Base-by-base conservation (phyloP, 2,888 invertebrate species). In the Hermaeophaga mercurialis region DNA sequence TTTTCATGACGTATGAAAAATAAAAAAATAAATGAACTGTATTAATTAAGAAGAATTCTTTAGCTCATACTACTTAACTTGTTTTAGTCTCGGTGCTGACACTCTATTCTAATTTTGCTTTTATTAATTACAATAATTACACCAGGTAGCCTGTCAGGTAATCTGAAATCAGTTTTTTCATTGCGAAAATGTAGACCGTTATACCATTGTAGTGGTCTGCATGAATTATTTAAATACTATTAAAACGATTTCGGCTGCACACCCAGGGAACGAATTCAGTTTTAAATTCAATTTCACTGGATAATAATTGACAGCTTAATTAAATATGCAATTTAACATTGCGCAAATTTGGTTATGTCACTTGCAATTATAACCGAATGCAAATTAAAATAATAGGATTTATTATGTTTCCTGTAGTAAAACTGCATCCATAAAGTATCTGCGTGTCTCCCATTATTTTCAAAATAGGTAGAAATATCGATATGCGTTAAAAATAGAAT, bases 31-130 rank as follows among this genome's bases (percentile, higher is more conserved):
- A 28, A 28, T n/a, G 28, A 28, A 7, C n/a, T 28, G 7, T 28
- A n/a, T n/a, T 8, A 3, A 31, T 7, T 22, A 22, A 22, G 7
- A 31, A 4, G 3, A 31, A 31, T 12, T 31, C n/a, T 12, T 31
- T 26, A 4, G 26, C 1, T 31, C 31, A 12, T 24, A 43, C 26
- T 43, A 18, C 43, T 43, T 26, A 43, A 43, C 43, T 43, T 43
- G 34, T 28, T 15, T 54, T 54, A 36, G 22, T 46, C 38, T 34
- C 38, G 45, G 38, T 54, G 53, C 36, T 24, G 34, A 38, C 45
- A 26, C 39, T 54, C 47, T 54, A 33, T 26, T 19, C 47, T 39
- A 54, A n/a, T 24, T 54, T 54, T 24, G 12, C 5, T 53, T 54
- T 31, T 24, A 46, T 38, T 31, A 33, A 22, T 26, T 54, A 54